These are phyloP conservation scores for Platysteira castanea DNA, from an alignment of 2,113 vertebrate species.

Conservation along the genomic window DNA sequence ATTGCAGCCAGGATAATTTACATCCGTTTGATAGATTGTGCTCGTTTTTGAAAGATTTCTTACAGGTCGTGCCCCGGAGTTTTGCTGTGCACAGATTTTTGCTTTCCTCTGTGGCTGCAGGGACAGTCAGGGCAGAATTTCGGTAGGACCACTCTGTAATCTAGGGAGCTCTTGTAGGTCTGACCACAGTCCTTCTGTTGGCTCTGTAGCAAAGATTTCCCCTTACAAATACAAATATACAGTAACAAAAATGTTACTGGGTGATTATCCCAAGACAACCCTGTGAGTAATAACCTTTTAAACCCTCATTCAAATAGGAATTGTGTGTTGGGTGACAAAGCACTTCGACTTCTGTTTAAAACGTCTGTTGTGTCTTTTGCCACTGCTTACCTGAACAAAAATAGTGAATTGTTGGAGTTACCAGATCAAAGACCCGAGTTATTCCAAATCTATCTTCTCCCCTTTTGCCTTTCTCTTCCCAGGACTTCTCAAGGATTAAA, in stretches of 20 bases:
- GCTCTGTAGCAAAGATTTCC: neutral
- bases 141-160: neutral
- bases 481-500: neutral
- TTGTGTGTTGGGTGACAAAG: neutral
- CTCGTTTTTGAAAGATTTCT: neutral
- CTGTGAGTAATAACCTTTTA: neutral
- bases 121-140: neutral
- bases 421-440: neutral
- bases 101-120: neutral
- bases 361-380: neutral
- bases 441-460: neutral
- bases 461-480: neutral
- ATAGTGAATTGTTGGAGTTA: neutral
- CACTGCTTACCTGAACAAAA: neutral
- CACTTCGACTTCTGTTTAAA: neutral
- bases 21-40: neutral
- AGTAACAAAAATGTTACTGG: neutral
- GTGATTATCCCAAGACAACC: neutral
- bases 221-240: neutral
- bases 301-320: neutral
- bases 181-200: neutral
- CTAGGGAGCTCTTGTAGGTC: neutral
- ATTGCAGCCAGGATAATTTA: neutral
- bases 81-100: neutral
- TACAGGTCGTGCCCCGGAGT: fast-evolving